These are phyloP conservation scores for Anser brachyrhynchus DNA, from an alignment of 2,113 vertebrate genomes.

Conservation along the genomic window DNA sequence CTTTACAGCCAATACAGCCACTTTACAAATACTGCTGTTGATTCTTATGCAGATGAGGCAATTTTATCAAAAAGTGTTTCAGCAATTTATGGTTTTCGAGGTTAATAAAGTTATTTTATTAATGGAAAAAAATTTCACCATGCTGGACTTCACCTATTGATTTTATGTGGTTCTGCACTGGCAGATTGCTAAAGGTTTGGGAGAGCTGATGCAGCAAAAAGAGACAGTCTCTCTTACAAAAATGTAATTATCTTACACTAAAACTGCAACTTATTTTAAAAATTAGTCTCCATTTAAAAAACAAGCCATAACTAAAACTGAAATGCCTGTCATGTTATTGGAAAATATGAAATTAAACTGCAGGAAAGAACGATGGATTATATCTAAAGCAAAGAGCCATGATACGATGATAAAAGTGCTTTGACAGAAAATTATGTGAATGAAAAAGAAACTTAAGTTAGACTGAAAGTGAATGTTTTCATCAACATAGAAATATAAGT, in stretches of 20 bases:
- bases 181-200: conserved; percentile 16
- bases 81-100: conserved; percentile 14
- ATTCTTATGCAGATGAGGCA: conserved; percentile 37
- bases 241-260: conserved; percentile 55
- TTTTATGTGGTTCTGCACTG: not conserved
- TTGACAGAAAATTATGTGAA: conserved; percentile 4
- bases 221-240: conserved; percentile 15
- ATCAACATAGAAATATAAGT: not conserved
- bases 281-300: conserved; percentile 50
- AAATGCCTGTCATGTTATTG: conserved; percentile 34
- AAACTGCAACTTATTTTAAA: conserved; percentile 42
- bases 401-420: not conserved
- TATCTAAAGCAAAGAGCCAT: not conserved
- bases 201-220: conserved; percentile 45
- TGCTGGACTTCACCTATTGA: conserved; percentile 56
- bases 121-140: not conserved
- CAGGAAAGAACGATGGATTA: conserved; percentile 23
- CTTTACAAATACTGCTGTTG: not conserved
- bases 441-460: not conserved
- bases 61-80: not conserved
- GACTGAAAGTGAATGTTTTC: not conserved
- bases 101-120: conserved; percentile 32
- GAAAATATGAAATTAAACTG: conserved; percentile 31
- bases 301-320: conserved; percentile 7
- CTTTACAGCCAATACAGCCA: not conserved